Conservation (phyloP, 2,797 vertebrate species). For the Spinus olivaceus region DNA sequence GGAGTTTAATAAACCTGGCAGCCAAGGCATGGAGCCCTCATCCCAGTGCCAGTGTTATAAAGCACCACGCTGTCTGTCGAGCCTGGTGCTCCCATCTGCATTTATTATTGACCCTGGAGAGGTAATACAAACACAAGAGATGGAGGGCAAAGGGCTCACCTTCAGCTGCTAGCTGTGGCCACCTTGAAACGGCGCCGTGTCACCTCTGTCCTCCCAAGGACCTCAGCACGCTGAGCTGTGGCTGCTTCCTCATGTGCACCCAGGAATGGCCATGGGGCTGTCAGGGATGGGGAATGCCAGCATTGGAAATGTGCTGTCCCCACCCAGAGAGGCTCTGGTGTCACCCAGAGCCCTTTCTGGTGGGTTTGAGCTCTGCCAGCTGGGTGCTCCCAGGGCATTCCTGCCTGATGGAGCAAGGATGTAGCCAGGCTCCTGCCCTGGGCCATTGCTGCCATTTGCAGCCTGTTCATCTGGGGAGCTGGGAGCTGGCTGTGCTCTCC, state of each 20-base stretch:
- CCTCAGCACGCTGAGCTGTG: neutral
- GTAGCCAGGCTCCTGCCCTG: neutral
- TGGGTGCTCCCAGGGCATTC: neutral
- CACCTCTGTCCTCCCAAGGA: neutral
- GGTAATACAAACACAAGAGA: neutral
- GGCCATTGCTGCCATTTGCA: fast-evolving
- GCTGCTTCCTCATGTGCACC: fast-evolving
- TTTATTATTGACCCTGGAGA: slow-evolving; percentile 52
- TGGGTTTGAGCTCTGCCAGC: neutral
- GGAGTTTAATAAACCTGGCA: slow-evolving; percentile 65
- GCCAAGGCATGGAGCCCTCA: neutral
- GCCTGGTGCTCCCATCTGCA: slow-evolving; percentile 7
- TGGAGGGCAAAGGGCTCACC: slow-evolving; percentile 39
- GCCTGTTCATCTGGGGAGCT: fast-evolving
- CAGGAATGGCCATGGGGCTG: fast-evolving
- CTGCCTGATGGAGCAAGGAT: neutral
- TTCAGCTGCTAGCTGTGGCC: neutral
- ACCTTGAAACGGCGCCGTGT: neutral
- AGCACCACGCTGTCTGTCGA: neutral
- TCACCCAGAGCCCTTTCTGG: neutral
- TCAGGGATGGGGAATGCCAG: neutral
- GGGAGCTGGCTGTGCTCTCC: neutral
- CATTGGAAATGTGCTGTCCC: fast-evolving
- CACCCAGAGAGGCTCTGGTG: neutral
- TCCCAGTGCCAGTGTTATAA: neutral